Evolutionary conservation across 2,888 invertebrate species (phyloP), one percentile per base, ranked within the genome.

Genomic region (Fragum fragum): DNA sequence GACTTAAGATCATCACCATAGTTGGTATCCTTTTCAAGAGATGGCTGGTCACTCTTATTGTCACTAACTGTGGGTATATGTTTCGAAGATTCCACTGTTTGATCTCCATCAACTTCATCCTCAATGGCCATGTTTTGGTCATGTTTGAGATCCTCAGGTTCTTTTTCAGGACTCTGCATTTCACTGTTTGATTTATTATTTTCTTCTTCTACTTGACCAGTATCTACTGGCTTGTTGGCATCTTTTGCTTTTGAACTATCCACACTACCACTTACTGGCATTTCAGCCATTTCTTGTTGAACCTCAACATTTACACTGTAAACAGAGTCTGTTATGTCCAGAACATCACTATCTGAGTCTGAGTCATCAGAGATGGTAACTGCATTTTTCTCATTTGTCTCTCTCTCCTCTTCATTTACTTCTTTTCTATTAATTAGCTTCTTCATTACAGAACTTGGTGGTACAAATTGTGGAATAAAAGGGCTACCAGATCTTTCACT

Each of bases 321-420:
- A 1, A 70, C 76, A 21, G 79, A 82, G 21, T 81, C 84, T 16
- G 82, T 84, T 9, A 75, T 76, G 28, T 87, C 87, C 36, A 77
- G 21, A 1, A 79, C 66, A 55, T 79, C 83, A 52, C 36, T 72
- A 63, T 80, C 78, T 39, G 28, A 42, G 5, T 66, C 66, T 0
- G 32, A 29, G 32, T 11, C 23, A 42, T 66, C 66, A 42, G 26
- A 26, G 9, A 66, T 42, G 9, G 26, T 28, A 1, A 57, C 26
- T 23, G 18, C 36, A 23, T 39, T 42, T 42, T 23, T 42, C 11
- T 42, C 2, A 42, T 21, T 66, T 36, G 32, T 6, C 16, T 2
- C 47, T 47, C 14, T 18, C 14, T 47, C 47, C 14, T 47, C n/a
- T 9, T 47, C 47, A 14, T 9, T 47, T 47, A 47, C 14, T 47